Evolutionary conservation across 2,888 invertebrate genomes (phyloP).

Genomic region (Pocota personata): DNA sequence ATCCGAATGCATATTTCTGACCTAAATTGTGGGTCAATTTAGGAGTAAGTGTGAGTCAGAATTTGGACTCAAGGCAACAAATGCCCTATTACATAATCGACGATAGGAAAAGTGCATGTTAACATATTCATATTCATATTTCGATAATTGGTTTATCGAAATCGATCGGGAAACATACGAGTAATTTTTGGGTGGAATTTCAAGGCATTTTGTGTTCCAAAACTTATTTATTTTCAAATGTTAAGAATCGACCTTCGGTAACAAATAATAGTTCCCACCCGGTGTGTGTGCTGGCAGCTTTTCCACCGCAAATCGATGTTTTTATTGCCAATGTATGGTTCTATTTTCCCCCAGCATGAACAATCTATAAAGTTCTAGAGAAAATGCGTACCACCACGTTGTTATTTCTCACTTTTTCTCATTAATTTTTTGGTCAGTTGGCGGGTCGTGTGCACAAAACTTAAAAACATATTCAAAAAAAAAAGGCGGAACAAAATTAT

Average conservation of each 20-base stretch:
- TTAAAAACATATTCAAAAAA: conserved; percentile 53
- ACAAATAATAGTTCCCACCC: conserved; percentile 25
- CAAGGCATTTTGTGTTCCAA: neutral
- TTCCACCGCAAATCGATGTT: conserved; percentile 34
- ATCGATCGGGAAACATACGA: neutral
- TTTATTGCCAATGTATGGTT: neutral
- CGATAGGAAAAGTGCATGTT: neutral
- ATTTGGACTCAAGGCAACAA: neutral
- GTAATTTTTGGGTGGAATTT: neutral
- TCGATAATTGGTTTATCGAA: too few relatives aligned
- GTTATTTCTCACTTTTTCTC: conserved; percentile 54
- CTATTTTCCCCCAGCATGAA: conserved; percentile 9
- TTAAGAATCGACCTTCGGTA: conserved; percentile 34
- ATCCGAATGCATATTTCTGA: conserved; percentile 52
- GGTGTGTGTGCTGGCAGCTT: conserved; percentile 12
- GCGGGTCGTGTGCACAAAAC: conserved; percentile 73
- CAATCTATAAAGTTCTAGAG: conserved; percentile 55
- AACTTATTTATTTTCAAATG: conserved; percentile 28
- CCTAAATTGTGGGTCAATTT: conserved; percentile 54
- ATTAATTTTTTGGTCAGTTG: conserved; percentile 63
- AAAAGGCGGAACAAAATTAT: conserved; percentile 16
- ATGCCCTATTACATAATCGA: neutral
- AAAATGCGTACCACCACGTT: conserved; percentile 50
- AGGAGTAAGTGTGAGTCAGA: neutral
- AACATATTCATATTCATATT: neutral